Percentiles rank a stretch among this genome's conserved stretches.
These are phyloP conservation scores for Parasteatoda lunata DNA, from an alignment of 2,888 invertebrate genomes.

Conservation along the genomic window DNA sequence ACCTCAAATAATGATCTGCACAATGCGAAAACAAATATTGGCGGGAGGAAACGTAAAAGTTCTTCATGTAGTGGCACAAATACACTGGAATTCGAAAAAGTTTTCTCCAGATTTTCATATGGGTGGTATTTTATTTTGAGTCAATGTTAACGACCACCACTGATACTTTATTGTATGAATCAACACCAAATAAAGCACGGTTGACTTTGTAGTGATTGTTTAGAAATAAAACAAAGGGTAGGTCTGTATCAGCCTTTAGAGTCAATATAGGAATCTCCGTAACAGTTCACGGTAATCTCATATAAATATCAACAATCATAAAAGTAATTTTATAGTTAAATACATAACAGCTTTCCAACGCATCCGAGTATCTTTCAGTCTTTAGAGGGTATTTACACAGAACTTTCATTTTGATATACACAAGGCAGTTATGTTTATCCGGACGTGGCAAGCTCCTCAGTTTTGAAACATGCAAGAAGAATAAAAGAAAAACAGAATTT, in stretches of 20 bases:
- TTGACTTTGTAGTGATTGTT: neutral
- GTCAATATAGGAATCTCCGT: constrained; percentile 2
- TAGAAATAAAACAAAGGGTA: neutral
- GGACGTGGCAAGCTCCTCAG: constrained; percentile 56
- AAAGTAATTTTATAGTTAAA: constrained; percentile 66
- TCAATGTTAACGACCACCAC: constrained; percentile 21
- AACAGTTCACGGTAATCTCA: constrained; percentile 9
- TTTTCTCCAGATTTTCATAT: constrained; percentile 30
- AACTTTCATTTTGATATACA: constrained; percentile 64
- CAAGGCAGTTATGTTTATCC: constrained; percentile 62
- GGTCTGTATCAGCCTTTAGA: constrained; percentile 12
- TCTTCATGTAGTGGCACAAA: constrained; percentile 57
- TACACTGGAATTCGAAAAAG: constrained; percentile 40
- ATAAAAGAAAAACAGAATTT: constrained; percentile 11
- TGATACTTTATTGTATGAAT: constrained; percentile 25
- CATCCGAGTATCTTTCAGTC: constrained; percentile 40
- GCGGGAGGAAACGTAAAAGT: constrained; percentile 50
- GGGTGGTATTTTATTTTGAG: constrained; percentile 32
- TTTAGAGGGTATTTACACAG: constrained; percentile 49
- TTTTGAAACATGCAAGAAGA: constrained; percentile 42
- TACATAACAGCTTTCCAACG: constrained; percentile 62
- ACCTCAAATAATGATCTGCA: constrained; percentile 32
- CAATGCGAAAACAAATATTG: constrained; percentile 35
- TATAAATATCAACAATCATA: constrained; percentile 62
- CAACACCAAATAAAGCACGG: constrained; percentile 15